Evolutionary conservation across 2,797 vertebrate species (phyloP).

Genomic region (Enteromius paludinosus): DNA sequence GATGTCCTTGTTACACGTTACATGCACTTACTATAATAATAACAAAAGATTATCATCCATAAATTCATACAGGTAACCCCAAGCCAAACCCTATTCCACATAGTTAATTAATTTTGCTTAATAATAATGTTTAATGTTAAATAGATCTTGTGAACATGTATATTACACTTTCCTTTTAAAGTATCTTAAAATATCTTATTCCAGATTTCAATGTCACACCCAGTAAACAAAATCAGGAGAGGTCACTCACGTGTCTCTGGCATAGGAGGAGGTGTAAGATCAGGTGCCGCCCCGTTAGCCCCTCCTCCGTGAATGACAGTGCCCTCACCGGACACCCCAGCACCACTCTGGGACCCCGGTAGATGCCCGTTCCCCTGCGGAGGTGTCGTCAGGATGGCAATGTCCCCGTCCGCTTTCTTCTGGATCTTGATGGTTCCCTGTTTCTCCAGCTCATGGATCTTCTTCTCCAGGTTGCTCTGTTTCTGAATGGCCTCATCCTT

Average conservation of each 20-base stretch:
- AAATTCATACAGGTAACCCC: not conserved
- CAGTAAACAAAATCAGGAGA: too few species aligned
- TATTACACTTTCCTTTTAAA: not conserved
- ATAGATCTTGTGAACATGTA: too few species aligned
- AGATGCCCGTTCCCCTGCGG: conserved; percentile 49
- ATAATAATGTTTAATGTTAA: too few species aligned
- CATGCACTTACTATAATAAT: not conserved
- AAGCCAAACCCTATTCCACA: not conserved
- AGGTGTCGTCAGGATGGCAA: conserved; percentile 73
- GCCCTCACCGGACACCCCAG: conserved; percentile 21
- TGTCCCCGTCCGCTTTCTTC: conserved; percentile 81
- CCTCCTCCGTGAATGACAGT: conserved; percentile 46
- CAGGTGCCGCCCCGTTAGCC: conserved; percentile 64
- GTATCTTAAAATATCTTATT: not conserved
- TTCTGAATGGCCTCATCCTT: conserved; percentile 92
- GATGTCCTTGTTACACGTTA: not conserved
- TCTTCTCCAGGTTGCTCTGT: conserved; percentile 84
- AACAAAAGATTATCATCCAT: not conserved
- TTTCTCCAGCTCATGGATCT: conserved; percentile 80
- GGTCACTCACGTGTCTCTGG: conserved; percentile 41
- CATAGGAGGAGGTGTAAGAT: conserved; percentile 76
- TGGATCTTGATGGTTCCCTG: conserved; percentile 82
- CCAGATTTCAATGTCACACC: not conserved
- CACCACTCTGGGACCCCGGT: conserved; percentile 47
- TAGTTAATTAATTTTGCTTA: too few species aligned